Conservation (phyloP, 1,140 invertebrate species). For the Pachypeltis micranthus region DNA sequence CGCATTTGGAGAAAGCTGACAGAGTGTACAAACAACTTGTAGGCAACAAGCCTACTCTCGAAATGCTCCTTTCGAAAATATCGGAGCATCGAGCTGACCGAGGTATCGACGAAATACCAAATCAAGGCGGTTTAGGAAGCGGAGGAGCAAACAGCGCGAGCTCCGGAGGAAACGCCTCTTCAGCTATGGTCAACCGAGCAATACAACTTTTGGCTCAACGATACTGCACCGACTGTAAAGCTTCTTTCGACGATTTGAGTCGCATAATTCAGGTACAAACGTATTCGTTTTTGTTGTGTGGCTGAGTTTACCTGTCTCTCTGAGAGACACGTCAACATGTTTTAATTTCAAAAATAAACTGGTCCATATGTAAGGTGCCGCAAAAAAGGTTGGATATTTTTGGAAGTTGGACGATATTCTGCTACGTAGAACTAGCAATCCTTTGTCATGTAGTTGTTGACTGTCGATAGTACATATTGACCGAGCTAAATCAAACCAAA, state of each 20-base stretch:
- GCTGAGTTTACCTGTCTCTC: not conserved
- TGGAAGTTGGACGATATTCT: no score
- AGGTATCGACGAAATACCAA: slow-evolving; percentile 11
- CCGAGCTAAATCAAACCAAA: no score
- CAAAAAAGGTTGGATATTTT: no score
- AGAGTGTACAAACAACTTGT: slow-evolving; percentile 82
- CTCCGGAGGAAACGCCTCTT: slow-evolving; percentile 31
- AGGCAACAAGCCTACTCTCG: slow-evolving; percentile 77
- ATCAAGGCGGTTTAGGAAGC: slow-evolving; percentile 25
- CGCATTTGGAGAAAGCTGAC: slow-evolving; percentile 88
- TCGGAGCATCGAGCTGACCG: slow-evolving; percentile 53
- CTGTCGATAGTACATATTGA: no score
- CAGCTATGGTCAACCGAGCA: slow-evolving; percentile 54
- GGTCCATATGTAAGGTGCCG: no score
- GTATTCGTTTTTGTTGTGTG: not conserved
- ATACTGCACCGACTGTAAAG: slow-evolving; percentile 89
- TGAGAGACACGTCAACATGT: no score
- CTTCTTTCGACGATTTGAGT: slow-evolving; percentile 88
- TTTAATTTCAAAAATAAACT: no score
- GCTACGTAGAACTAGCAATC: no score
- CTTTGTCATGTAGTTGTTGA: no score
- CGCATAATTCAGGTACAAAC: slow-evolving; percentile 63
- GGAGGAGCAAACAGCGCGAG: slow-evolving; percentile 28
- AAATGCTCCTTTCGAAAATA: slow-evolving; percentile 64
- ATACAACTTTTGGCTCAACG: slow-evolving; percentile 79